These are phyloP conservation scores for Phymorhynchus buccinoides DNA, from an alignment of 1,140 invertebrate species.

Conservation along the genomic window DNA sequence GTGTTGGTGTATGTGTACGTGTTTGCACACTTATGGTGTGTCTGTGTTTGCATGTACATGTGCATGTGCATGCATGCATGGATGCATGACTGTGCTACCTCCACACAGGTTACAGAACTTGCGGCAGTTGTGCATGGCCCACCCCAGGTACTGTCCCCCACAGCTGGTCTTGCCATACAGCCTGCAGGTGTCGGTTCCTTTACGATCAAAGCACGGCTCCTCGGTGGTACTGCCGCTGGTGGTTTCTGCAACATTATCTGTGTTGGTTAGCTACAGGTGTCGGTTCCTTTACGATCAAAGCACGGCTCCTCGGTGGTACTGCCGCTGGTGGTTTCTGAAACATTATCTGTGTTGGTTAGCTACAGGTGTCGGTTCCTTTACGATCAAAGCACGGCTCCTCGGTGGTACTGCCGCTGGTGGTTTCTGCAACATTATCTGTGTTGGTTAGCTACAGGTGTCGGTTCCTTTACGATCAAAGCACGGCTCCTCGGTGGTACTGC, in stretches of 20 bases:
- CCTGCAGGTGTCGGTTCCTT: slow-evolving; percentile 48
- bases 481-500: background rate
- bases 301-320: slow-evolving; percentile 7
- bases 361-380: slow-evolving; percentile 11
- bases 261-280: background rate
- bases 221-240: background rate
- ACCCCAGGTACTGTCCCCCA: slow-evolving; percentile 49
- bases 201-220: slow-evolving; percentile 42
- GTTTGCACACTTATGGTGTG: too few species aligned
- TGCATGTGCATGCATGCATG: too few species aligned
- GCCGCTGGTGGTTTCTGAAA: too few species aligned
- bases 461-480: slow-evolving; percentile 45
- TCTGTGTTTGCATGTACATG: too few species aligned
- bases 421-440: too few species aligned
- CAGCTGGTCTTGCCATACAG: slow-evolving; percentile 40
- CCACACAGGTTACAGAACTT: slow-evolving; percentile 59
- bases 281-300: slow-evolving; percentile 43
- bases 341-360: too few species aligned
- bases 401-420: background rate
- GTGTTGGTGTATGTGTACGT: too few species aligned
- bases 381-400: slow-evolving; percentile 42
- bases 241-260: too few species aligned
- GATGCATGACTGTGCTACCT: slow-evolving; percentile 24
- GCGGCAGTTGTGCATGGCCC: slow-evolving; percentile 60
- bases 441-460: background rate